Percentiles rank a stretch among this genome's conserved stretches.
phyloP scores from a whole-genome alignment of 2,113 vertebrate genomes.

The Donacobius atricapilla region DNA sequence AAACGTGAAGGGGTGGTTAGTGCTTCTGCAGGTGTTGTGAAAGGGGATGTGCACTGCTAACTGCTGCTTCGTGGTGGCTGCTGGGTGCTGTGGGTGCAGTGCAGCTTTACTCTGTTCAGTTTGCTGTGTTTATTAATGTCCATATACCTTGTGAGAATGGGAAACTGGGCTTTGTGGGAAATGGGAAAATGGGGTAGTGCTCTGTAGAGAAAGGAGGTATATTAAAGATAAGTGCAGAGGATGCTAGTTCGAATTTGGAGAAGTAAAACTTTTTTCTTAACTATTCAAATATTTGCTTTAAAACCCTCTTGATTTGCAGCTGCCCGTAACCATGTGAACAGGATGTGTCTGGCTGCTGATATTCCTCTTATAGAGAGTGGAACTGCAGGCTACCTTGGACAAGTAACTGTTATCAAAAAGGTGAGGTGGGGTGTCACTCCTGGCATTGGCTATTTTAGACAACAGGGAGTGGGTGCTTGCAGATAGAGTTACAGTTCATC shows the following conservation, averaged over 20 bases:
- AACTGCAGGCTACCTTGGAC: conserved; percentile 96
- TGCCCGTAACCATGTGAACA: conserved; percentile 96
- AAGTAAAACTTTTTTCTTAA: background rate
- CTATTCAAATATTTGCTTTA: background rate
- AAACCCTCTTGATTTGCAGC: conserved; percentile 71
- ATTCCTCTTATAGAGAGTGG: conserved; percentile 96
- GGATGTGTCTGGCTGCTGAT: conserved; percentile 97
- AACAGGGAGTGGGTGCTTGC: background rate
- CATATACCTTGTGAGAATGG: background rate
- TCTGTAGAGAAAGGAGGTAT: background rate
- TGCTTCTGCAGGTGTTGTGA: background rate
- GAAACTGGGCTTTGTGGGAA: background rate
- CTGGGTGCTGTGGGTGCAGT: background rate
- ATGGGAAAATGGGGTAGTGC: background rate
- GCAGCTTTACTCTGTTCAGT: background rate
- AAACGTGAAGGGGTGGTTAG: background rate
- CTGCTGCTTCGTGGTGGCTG: background rate
- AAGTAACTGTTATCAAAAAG: conserved; percentile 98
- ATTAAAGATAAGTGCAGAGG: background rate
- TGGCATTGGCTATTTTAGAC: background rate
- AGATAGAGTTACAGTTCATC: background rate
- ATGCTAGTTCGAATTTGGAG: background rate
- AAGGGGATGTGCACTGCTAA: background rate
- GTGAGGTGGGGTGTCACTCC: conserved; percentile 58
- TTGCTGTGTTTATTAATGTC: background rate